Base-by-base conservation (phyloP, 2,797 vertebrate genomes). In the Myotis planiceps region DNA sequence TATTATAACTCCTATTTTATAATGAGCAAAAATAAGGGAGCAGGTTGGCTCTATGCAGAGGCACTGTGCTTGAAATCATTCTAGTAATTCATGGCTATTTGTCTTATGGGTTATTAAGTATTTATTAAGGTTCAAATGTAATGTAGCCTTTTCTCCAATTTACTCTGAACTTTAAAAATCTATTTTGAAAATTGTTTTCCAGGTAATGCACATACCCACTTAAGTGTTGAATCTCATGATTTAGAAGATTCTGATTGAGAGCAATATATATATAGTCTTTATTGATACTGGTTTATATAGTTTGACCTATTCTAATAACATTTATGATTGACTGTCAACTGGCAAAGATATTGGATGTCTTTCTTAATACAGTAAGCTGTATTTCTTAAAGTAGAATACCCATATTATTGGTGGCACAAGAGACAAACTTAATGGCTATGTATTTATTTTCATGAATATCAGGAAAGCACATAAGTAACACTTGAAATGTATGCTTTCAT, bases 121-220 rank as follows among this genome's bases (percentile, higher is more conserved):
- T 98, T 98, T 98, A 96, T 98, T 97, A 97, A 97, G 98, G 96
- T 97, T 98, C 96, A 97, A 97, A 97, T 97, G 66, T 95, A 96
- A 78, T 63, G 34, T 53, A 15, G 97, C 95, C 95, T 96, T 97
- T 97, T 97, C 96, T 96, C 96, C 93, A 85, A 92, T 97, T 98
- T 97, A 98, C 90, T 83, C 69, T 96, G 92, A 80, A 34, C 23
- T 93, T 98, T 96, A 96, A 96, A 96, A 95, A 92, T 97, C 93
- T 96, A 83, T 93, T 97, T 96, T 95, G 84, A 55, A 96, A 97
- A 97, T 97, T 97, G 78, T 97, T 95, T 97, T 97, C 79, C 96
- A 97, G 96, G 96, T 97, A 97, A 90, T 93, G 88, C 74, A 94
- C 66, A 94, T 92, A 88, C 53, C 37, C 90, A 94, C 94, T 97